Percentiles rank a stretch among this genome's conserved stretches.
Evolutionary conservation across 2,888 invertebrate genomes (phyloP).

Genomic region (Cantharis flavilabris): DNA sequence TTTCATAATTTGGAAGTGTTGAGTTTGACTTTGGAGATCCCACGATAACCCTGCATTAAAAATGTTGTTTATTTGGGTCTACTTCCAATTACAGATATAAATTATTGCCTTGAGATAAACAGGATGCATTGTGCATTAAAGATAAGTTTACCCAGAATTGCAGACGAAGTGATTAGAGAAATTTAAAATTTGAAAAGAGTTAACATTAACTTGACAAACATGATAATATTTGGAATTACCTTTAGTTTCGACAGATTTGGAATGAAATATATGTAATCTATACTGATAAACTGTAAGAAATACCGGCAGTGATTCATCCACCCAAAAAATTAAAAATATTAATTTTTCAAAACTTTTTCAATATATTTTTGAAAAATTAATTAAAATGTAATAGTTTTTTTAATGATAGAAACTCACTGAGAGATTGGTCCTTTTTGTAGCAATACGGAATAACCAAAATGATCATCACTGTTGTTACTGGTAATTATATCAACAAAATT

Average conservation of each 20-base stretch:
- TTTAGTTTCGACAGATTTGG: background rate
- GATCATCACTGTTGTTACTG: background rate
- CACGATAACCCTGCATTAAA: conserved; percentile 25
- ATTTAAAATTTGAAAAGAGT: too few relatives aligned
- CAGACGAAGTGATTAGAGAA: background rate
- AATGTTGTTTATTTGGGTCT: background rate
- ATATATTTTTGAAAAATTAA: too few relatives aligned
- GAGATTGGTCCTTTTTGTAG: conserved; percentile 24
- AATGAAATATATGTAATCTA: background rate
- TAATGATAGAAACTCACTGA: conserved; percentile 5
- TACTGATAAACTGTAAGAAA: background rate
- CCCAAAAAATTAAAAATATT: too few relatives aligned
- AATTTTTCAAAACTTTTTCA: too few relatives aligned
- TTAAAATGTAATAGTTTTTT: too few relatives aligned
- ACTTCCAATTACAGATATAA: background rate
- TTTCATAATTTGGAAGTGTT: conserved; percentile 48
- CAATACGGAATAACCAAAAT: conserved; percentile 33
- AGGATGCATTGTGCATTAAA: background rate
- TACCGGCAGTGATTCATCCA: too few relatives aligned
- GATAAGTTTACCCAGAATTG: background rate
- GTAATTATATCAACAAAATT: conserved; percentile 16
- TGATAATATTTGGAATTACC: background rate
- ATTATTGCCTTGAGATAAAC: background rate
- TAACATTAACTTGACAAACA: too few relatives aligned
- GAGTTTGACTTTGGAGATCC: conserved; percentile 55